Base-by-base conservation (phyloP, 2,113 vertebrate species). In the Paramisgurnus dabryanus region DNA sequence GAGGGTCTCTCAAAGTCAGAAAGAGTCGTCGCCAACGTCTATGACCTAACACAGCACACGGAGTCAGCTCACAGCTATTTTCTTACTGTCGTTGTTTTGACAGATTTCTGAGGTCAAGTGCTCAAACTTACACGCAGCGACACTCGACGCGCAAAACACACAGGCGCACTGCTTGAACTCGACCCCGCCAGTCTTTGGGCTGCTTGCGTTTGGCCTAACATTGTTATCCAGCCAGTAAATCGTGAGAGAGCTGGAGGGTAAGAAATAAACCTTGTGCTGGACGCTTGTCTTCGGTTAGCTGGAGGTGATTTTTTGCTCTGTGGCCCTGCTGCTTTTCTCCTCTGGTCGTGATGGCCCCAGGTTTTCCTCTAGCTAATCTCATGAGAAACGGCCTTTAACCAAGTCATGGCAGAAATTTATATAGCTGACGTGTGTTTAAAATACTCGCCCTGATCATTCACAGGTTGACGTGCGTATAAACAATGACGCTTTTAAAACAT, bases 181-280 rank as follows among this genome's bases (percentile, higher is more conserved):
- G 18, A 11, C 2, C 7, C 18, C 12, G 53, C 61, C 49, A 55
- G 39, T 22, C 66, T n/a, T 11, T 13, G 13, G 15, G 67, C 66
- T 5, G 6, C 8, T 27, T 0, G 40, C 8, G 68, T 64, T 22
- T 41, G 78, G 10, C 67, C 40, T 55, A 58, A 7, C 22, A n/a
- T 10, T 53, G 7, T 67, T 80, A 67, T 55, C 70, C 50, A 74
- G 18, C 50, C 58, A 65, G 72, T 80, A 68, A 74, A 80, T 73
- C 27, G 7, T 4, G 17, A 41, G 57, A 49, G 49, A 43, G 60
- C n/a, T 11, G 18, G 7, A 9, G n/a, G 65, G 50, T 40, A 53
- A 11, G 49, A 40, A 39, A 43, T n/a, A 43, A 63, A 61, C 17
- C 68, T 41, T 39, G 4, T 18, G 41, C 70, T 72, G n/a, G 70